Base-by-base conservation (phyloP, 2,888 invertebrate species). In the Oligia fasciuncula region DNA sequence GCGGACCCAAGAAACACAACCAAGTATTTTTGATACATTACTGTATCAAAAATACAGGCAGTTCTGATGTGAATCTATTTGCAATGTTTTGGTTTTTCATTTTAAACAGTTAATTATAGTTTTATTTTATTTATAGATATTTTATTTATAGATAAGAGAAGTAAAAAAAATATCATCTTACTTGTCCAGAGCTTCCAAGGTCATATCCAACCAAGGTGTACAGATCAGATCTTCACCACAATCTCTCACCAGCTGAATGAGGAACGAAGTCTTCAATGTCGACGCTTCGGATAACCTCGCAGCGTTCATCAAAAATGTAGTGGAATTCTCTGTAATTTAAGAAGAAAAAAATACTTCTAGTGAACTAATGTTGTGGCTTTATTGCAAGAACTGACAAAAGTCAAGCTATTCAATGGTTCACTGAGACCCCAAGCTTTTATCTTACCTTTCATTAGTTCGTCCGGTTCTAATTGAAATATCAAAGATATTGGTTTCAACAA, bases 171-270 rank as follows among this genome's bases (percentile, higher is more conserved):
- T 49, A 49, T 14, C 4, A 14, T 14, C 93, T 89, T 90, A 96
- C 97, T 92, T 91, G 72, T 93, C 90, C 79, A 95, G 83, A 72
- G 95, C 80, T 71, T 94, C 89, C 40, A 97, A 87, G 0, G 88
- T 90, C 90, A 97, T 91, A 2, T 90, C 90, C 8, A 97, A 90
- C 91, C 96, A 94, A 1, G 97, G 97, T 14, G 93, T 95, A 85
- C 89, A 97, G 97, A 74, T 93, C 17, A 96, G 90, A 81, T 97
- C 97, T 46, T 94, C 92, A 0, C 97, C 97, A 87, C 97, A 97
- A 77, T 97, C 97, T 67, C 96, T 94, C 0, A 97, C 94, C 67
- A 97, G 83, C 69, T 96, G 96, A 14, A 96, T 94, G 0, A 93
- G 90, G 49, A 95, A 94, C 1, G 93, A 91, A 4, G 94, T 91